Conservation (phyloP, 2,113 vertebrate species). For the Chlorocebus sabaeus region DNA sequence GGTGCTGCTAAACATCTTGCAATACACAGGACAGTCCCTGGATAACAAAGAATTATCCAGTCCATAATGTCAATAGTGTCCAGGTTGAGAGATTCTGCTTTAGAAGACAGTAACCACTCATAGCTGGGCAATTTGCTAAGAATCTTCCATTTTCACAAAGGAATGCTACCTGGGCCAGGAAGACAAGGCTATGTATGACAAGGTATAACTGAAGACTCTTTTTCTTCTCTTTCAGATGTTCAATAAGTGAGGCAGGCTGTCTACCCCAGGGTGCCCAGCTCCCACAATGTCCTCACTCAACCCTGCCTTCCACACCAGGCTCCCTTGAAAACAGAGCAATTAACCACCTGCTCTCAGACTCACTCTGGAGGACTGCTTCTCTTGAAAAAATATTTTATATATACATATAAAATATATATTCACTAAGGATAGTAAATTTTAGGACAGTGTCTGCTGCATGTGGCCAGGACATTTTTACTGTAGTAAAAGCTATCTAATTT, state of each 20-base stretch:
- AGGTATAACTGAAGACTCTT: background rate
- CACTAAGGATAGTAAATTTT: background rate
- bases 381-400: background rate
- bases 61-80: background rate
- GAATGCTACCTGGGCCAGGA: background rate
- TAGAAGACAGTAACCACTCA: background rate
- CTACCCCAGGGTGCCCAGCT: background rate
- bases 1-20: background rate
- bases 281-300: background rate
- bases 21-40: background rate
- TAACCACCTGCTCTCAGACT: constrained; percentile 46
- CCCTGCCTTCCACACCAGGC: background rate
- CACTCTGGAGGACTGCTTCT: background rate
- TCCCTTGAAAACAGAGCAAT: constrained; percentile 28
- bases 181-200: background rate
- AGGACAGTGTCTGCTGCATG: background rate
- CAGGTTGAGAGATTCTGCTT: background rate
- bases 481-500: background rate
- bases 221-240: background rate
- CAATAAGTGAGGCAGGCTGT: background rate
- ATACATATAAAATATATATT: background rate
- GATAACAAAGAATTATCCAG: background rate
- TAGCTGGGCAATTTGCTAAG: background rate
- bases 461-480: background rate
- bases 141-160: background rate